Conservation (phyloP, 2,113 vertebrate genomes). For the Cyphomyrus discorhynchus region DNA sequence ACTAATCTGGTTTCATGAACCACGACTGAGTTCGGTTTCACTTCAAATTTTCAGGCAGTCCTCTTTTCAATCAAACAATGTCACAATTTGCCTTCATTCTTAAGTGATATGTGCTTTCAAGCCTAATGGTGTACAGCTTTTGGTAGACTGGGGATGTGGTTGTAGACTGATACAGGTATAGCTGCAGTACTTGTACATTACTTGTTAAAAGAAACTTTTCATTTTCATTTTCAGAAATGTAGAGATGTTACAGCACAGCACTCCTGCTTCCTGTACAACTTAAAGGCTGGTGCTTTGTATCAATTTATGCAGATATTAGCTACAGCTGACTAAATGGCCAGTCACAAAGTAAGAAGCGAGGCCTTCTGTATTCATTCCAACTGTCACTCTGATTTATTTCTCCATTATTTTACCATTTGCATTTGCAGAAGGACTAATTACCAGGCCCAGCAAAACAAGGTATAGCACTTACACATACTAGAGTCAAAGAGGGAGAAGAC, state of each 20-base stretch:
- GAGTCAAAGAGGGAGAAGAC: conserved; percentile 7
- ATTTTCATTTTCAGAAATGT: background rate
- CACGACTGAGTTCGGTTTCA: background rate
- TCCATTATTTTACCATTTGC: conserved; percentile 57
- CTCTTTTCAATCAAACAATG: background rate
- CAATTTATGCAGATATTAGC: conserved; percentile 43
- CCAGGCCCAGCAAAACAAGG: conserved; percentile 45
- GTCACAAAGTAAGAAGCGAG: conserved; percentile 43
- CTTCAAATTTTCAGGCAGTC: background rate
- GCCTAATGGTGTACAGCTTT: background rate
- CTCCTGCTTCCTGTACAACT: conserved; percentile 22
- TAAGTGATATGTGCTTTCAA: background rate
- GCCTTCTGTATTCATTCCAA: conserved; percentile 50
- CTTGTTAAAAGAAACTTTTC: background rate
- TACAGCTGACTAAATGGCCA: conserved; percentile 49
- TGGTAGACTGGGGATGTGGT: background rate
- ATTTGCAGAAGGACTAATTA: conserved; percentile 55
- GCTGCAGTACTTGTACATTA: background rate
- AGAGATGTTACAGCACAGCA: background rate
- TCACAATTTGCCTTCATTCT: background rate
- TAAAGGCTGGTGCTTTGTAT: conserved; percentile 38
- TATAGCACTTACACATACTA: conserved; percentile 39
- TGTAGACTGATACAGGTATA: background rate
- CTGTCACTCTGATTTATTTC: conserved; percentile 52
- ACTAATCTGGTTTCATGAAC: background rate